phyloP scores from a whole-genome alignment of 2,888 invertebrate genomes.

The Volucella bombylans region DNA sequence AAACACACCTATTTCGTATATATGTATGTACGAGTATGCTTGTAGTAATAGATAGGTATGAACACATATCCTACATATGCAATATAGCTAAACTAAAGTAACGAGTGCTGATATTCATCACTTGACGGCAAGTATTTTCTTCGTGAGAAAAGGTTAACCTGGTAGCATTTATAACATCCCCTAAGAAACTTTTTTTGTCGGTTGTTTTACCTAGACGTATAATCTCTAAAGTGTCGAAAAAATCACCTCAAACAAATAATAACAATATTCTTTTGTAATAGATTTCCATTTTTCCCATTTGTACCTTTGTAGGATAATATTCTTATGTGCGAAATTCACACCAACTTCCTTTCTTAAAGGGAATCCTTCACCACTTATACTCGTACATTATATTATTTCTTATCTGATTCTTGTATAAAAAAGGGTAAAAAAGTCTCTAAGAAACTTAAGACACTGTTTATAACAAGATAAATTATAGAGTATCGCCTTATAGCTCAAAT shows the following conservation, averaged over 20 bases:
- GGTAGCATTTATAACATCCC: constrained; percentile 26
- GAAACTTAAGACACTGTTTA: constrained; percentile 21
- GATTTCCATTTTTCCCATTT: no score
- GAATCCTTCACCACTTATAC: constrained; percentile 17
- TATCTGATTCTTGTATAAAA: constrained; percentile 53
- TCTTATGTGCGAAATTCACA: constrained; percentile 48
- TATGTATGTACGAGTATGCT: no score
- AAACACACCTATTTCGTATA: no score
- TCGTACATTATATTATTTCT: constrained; percentile 9
- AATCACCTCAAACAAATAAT: constrained; percentile 64
- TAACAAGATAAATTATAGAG: constrained; percentile 53
- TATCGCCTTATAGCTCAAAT: constrained; percentile 31
- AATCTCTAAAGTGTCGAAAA: constrained; percentile 61
- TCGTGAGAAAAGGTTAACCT: constrained; percentile 53
- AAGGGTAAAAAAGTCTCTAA: constrained; percentile 17
- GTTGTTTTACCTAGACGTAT: constrained; percentile 45
- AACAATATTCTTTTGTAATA: constrained; percentile 45
- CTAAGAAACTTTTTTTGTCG: constrained; percentile 36
- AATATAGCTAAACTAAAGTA: no score
- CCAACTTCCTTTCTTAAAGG: constrained; percentile 22
- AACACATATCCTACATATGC: neutral
- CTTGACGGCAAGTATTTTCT: neutral
- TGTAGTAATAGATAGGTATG: constrained; percentile 40
- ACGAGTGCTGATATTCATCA: no score
- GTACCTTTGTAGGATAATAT: neutral